Evolutionary conservation across 2,888 invertebrate genomes (phyloP), one percentile per base, ranked within the genome.

Genomic region (Metalampra italica): DNA sequence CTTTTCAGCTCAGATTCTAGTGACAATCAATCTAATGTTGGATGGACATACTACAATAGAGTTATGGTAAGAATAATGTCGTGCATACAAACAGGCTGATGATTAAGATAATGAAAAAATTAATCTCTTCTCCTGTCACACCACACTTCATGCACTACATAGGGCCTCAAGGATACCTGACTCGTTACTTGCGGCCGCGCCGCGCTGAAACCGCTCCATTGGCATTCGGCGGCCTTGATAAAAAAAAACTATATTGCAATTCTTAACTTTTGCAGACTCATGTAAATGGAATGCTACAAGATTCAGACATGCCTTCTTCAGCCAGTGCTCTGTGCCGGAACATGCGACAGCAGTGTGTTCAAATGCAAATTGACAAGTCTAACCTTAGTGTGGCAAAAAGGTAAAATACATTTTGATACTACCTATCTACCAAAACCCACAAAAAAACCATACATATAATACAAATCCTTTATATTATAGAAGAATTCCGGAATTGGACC

Each of bases 1-100:
- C 47, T 42, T 80, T 81, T 47, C 68, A 89, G 90, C 49, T 90
- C 89, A 43, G 91, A 91, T 47, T 78, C 84, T 48, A 91, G 91
- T 57, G 80, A 81, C 62, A 91, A 90, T 63, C 88, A 91, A 42
- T 90, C 91, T 29, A 91, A 92, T 71, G 88, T 92, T 59, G 93
- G 93, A 54, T 92, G 92, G 91, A 94, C 93, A 3, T 92, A 94
- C 71, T 94, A 94, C 64, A 92, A 93, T 64, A 93, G 93, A 84
- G 92, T 94, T 51, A 91, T 94, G 90, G 92, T 92, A 78, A 81
- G 73, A 43, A 11, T 44, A 15, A 34, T n/a, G 29, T 12, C 7
- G 11, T 40, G n/a, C 29, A 15, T 30, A 29, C 38, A 15, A 37
- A 43, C 15, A 9, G 13, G 38, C 34, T 39, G 22, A 22, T 22